Percentiles rank a stretch among this genome's conserved stretches.
phyloP scores from a whole-genome alignment of 2,113 vertebrate genomes.

The Boulengeromyrus knoepffleri region DNA sequence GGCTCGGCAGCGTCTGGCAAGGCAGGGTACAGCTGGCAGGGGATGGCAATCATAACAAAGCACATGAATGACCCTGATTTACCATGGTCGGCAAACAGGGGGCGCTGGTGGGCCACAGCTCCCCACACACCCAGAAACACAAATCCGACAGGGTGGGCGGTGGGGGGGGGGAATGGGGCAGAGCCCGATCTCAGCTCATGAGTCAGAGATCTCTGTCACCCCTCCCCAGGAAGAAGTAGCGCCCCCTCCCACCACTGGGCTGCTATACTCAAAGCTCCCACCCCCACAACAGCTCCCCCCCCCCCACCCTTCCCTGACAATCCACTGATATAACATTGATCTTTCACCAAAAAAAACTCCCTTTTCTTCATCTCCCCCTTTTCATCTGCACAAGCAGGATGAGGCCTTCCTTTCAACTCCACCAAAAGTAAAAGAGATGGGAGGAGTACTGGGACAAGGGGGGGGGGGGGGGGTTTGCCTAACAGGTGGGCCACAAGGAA shows the following conservation, averaged over 20 bases:
- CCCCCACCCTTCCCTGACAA: background rate
- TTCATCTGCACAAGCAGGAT: background rate
- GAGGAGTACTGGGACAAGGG: background rate
- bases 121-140: slow-evolving; percentile 35
- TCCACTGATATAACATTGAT: background rate
- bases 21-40: slow-evolving; percentile 25
- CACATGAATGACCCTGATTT: slow-evolving; percentile 39
- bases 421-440: background rate
- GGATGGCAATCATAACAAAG: slow-evolving; percentile 30
- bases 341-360: background rate
- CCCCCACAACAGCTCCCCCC: no score
- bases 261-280: background rate
- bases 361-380: background rate
- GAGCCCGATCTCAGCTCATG: background rate
- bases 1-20: slow-evolving; percentile 9
- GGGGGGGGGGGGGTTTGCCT: background rate
- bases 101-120: slow-evolving; percentile 28
- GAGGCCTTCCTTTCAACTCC: background rate
- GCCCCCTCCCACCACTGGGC: background rate
- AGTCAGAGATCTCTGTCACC: background rate
- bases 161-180: slow-evolving; percentile 23
- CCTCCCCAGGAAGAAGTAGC: background rate
- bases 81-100: slow-evolving; percentile 25
- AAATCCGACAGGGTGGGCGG: slow-evolving; percentile 29
- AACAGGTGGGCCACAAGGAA: background rate